phyloP scores from a whole-genome alignment of 1,140 invertebrate species.

The Caerostris extrusa region DNA sequence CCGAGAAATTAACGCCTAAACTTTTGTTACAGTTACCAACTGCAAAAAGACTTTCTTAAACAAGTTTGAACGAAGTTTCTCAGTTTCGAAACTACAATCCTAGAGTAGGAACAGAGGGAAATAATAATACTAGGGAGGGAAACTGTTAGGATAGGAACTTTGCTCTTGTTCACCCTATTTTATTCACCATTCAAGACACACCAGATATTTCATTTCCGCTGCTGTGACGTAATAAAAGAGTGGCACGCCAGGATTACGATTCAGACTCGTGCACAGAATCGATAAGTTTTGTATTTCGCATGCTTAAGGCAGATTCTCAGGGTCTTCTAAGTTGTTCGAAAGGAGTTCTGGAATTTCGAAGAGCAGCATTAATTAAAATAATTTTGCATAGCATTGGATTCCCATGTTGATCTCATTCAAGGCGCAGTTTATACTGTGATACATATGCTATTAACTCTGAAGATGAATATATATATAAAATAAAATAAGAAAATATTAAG shows the following conservation, averaged over 20 bases:
- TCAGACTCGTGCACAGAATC: background rate
- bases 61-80: background rate
- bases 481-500: too few relatives aligned
- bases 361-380: too few relatives aligned
- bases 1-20: too few relatives aligned
- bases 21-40: too few relatives aligned
- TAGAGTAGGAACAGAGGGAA: background rate
- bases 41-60: background rate
- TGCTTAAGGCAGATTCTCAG: background rate
- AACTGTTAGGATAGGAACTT: conserved; percentile 1
- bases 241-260: background rate
- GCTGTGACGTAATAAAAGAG: background rate
- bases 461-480: too few relatives aligned
- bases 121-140: background rate
- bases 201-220: conserved; percentile 32
- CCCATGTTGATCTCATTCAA: too few relatives aligned
- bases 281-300: conserved; percentile 18
- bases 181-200: background rate
- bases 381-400: too few relatives aligned
- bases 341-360: background rate
- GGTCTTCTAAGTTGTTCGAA: background rate
- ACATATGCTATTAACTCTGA: too few relatives aligned
- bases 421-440: too few relatives aligned
- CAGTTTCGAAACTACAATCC: background rate
- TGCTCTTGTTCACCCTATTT: background rate